These are phyloP conservation scores for Pachyramphus minor DNA, from an alignment of 2,113 vertebrate species.

Conservation along the genomic window DNA sequence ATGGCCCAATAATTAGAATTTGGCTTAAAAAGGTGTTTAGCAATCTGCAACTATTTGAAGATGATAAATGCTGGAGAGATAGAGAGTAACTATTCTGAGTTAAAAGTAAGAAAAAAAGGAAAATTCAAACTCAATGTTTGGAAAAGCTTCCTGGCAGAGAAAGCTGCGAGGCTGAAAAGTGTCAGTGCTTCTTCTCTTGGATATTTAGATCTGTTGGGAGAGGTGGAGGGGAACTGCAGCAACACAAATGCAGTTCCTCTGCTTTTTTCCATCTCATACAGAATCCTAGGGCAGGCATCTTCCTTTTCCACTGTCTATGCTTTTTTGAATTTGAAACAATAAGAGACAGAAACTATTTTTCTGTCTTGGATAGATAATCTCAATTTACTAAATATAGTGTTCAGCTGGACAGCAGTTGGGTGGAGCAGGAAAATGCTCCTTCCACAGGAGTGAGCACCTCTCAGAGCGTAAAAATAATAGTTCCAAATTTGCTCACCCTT, in stretches of 20 bases:
- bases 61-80: background rate
- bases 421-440: slow-evolving; percentile 59
- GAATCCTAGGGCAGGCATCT: background rate
- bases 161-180: background rate
- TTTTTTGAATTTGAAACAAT: slow-evolving; percentile 21
- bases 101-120: background rate
- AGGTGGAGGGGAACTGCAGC: background rate
- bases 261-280: background rate
- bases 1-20: background rate
- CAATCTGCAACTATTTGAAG: background rate
- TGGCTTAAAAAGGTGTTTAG: background rate
- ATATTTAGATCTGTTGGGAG: background rate
- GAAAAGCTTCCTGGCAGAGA: background rate
- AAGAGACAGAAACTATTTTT: slow-evolving; percentile 36
- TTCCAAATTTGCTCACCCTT: background rate
- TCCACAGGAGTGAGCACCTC: slow-evolving; percentile 13
- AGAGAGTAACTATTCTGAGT: background rate
- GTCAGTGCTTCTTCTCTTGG: background rate
- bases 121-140: background rate
- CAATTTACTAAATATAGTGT: slow-evolving; percentile 35
- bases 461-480: slow-evolving; percentile 2
- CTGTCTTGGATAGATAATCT: slow-evolving; percentile 37
- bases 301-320: background rate
- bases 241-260: background rate
- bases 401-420: slow-evolving; percentile 44